Evolutionary conservation across 2,797 vertebrate genomes (phyloP), one percentile per base, ranked within the genome.

Genomic region (Hephaestus fuliginosus): DNA sequence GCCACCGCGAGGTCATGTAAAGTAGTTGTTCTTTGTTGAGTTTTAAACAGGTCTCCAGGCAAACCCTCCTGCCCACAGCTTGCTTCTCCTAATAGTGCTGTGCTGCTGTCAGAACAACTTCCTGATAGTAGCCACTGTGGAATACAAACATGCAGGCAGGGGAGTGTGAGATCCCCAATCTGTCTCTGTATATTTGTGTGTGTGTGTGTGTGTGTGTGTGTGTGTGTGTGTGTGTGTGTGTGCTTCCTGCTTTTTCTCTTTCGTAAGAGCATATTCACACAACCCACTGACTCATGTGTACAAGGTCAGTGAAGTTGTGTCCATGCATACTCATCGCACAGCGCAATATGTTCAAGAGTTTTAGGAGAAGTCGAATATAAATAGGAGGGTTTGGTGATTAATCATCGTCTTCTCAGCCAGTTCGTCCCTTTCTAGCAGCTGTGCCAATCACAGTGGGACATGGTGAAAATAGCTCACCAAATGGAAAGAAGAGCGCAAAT

Each of bases 71-170:
- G 62, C 73, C 89, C 64, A 60, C 62, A 83, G 79, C 84, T 81
- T 74, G 52, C 71, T 82, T 84, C 71, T 82, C 60, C 79, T 80
- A 88, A 89, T 90, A 92, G 84, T 72, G 62, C 72, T 76, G 81
- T 81, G 88, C 66, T 71, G 82, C 88, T 94, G 89, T 94, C 89
- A 93, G 83, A 87, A 58, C 81, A 56, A 67, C 74, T 55, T 74
- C 56, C 72, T 84, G 58, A 86, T 74, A 74, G 84, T 84, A 78
- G 84, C 89, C 82, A 81, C 85, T 76, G 76, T 74, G 76, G 81
- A 87, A 80, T 78, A 78, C 17, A 18, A 86, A 76, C 72, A 83
- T 61, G 64, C 64, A 78, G 75, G 67, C 46, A 18, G 56, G 76
- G 53, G 58, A 76, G 41, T 17, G 10, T 44, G 55, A 78, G 72